phyloP scores from a whole-genome alignment of 1,140 invertebrate genomes.

The Drosophila teissieri region DNA sequence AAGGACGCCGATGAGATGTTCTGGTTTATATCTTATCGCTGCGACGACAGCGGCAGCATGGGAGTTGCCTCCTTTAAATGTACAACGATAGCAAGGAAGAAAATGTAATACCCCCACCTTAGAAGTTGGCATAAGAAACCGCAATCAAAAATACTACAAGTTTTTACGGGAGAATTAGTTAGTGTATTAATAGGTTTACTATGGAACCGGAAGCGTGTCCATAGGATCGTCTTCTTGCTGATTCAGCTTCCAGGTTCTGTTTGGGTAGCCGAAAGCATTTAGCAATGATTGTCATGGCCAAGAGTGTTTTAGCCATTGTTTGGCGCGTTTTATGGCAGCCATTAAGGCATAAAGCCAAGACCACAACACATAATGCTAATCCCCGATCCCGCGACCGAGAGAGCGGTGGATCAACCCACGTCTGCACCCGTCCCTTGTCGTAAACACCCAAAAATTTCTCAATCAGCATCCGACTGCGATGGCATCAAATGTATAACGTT shows the following conservation, averaged over 20 bases:
- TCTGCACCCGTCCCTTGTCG: conserved; percentile 10
- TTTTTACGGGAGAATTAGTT: conserved; percentile 24
- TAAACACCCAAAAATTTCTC: conserved; percentile 46
- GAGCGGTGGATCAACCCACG: conserved; percentile 61
- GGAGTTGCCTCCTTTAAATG: conserved; percentile 6
- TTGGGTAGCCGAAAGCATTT: conserved; percentile 70
- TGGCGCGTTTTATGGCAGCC: conserved; percentile 48
- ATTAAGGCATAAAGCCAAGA: conserved; percentile 38
- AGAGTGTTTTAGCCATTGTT: conserved; percentile 57
- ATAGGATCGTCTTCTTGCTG: not conserved
- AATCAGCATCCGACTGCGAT: conserved; percentile 51
- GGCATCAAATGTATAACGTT: conserved; percentile 46
- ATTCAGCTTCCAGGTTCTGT: conserved; percentile 7
- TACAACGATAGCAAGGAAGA: conserved; percentile 27
- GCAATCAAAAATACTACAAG: no score
- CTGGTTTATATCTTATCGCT: conserved; percentile 38
- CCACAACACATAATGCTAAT: conserved; percentile 40
- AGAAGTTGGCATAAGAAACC: not conserved
- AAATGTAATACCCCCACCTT: conserved; percentile 60
- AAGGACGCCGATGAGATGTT: conserved; percentile 28
- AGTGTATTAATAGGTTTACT: conserved; percentile 45
- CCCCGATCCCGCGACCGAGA: not conserved
- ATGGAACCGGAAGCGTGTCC: conserved; percentile 29
- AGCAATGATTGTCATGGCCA: conserved; percentile 66
- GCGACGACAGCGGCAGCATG: conserved; percentile 25